Percentiles rank a stretch among this genome's conserved stretches.
phyloP scores from a whole-genome alignment of 2,888 invertebrate genomes.

The Cephus pulcher region DNA sequence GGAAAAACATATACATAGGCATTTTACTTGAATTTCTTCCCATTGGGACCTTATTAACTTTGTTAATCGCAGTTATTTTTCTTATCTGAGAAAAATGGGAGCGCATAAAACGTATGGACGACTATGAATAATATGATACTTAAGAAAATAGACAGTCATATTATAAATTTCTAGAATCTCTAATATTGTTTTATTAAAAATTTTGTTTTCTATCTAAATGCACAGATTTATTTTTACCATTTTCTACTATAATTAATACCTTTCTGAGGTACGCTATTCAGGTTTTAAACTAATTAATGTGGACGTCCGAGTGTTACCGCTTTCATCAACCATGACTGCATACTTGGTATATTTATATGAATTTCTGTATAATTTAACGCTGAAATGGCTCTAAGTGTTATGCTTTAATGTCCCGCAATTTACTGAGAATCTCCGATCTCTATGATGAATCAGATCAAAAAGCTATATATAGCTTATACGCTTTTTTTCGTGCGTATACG shows the following conservation, averaged over 20 bases:
- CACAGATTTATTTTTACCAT: not conserved
- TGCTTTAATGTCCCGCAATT: not conserved
- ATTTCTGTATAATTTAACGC: not conserved
- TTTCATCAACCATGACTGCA: too few relatives aligned
- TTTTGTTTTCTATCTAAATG: not conserved
- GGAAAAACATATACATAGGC: not conserved
- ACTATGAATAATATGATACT: too few relatives aligned
- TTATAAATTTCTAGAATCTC: not conserved
- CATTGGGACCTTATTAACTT: not conserved
- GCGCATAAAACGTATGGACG: too few relatives aligned
- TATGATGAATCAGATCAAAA: not conserved
- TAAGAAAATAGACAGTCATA: not conserved
- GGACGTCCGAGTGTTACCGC: not conserved
- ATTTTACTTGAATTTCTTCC: not conserved
- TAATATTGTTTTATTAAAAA: not conserved
- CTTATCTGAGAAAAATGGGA: not conserved
- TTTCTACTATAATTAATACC: not conserved
- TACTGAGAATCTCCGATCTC: not conserved
- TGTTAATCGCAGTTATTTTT: not conserved
- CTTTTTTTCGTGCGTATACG: not conserved
- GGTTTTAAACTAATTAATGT: not conserved
- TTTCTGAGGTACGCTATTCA: too few relatives aligned
- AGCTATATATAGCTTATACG: not conserved
- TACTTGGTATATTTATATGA: not conserved
- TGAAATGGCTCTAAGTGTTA: not conserved